Base-by-base conservation (phyloP, 1,140 invertebrate species). In the Lithobius niger region DNA sequence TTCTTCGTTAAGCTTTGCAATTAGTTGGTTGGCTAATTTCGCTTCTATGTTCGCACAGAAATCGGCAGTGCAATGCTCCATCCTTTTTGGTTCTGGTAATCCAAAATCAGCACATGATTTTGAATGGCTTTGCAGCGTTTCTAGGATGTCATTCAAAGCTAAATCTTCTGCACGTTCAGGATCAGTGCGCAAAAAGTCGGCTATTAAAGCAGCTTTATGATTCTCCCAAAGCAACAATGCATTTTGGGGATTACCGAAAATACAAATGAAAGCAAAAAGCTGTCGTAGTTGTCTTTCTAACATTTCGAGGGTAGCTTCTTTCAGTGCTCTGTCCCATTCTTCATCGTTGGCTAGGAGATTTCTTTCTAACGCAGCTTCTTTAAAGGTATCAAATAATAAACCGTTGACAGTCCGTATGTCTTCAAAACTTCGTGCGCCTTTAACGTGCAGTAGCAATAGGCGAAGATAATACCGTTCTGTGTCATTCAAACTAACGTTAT, bases 91-190 rank as follows among this genome's bases (percentile, higher is more conserved):
- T 21, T 58, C 42, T 27, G 28, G 19, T 24, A 2, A 27, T 4
- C 18, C 27, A n/a, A 4, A 54, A 24, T 13, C 27, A 15, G 27
- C 28, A 10, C 1, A 45, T 31, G 3, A 3, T 19, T 25, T 25
- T 22, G 49, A 21, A 50, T 31, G 21, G 13, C 25, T 2, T 45
- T 21, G 13, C 15, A 47, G 19, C 6, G 10, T 21, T 15, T 47
- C 44, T 22, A 15, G 13, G 22, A 47, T 21, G 44, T 22, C 15
- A 15, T 21, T 47, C 22, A 47, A 13, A 15, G 44, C 2, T 36
- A 44, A 19, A 64, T 26, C 1, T 4, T 66, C 21, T 36, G 2
- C 4, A 19, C 15, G 31, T 13, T 22, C 44, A 47, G 19, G 6
- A 13, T 15, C 15, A 18, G 10, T 10, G 10, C 22, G 15, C 10